Evolutionary conservation across 2,797 vertebrate genomes (phyloP), one percentile per base, ranked within the genome.

Genomic region (Chanos chanos): DNA sequence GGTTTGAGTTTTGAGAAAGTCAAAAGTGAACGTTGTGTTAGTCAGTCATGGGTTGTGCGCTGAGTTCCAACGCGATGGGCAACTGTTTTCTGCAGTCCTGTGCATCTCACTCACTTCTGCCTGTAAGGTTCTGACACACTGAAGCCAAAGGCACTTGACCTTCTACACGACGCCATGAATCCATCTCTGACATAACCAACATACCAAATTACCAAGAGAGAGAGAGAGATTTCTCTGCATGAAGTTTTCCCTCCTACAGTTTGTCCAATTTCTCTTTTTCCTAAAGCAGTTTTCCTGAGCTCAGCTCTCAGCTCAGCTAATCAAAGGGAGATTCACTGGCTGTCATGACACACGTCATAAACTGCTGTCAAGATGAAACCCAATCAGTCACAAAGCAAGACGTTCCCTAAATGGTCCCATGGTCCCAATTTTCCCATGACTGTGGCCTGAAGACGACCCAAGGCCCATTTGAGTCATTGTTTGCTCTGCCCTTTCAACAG

Each of bases 361-460:
- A 76, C 77, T 70, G 64, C 71, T 70, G 70, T 82, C 73, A 80
- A 66, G 62, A 36, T 45, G 66, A 76, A 39, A 65, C 66, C 8
- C 56, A 71, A 22, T 66, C 75, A 80, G 73, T 78, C 60, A 19
- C 75, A 70, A 69, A 59, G 37, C 44, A 72, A 39, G 76, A 82
- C 63, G 75, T 78, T 83, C 68, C 75, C 72, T 77, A 83, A 77
- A 72, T 70, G 63, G 59, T 36, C 67, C 69, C 64, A 49, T 73
- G 62, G 77, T 79, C 78, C 77, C 68, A 59, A 58, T 79, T 75
- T 79, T 65, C 80, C 68, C 71, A 75, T 83, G 77, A 83, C 84
- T 74, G 75, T 78, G 72, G 76, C 79, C 79, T 89, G 87, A 89
- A 86, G 82, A 88, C 83, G 81, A 87, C 87, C 80, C 69, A 64